Evolutionary conservation across 2,113 vertebrate genomes (phyloP).

Genomic region (Rhynchopsitta pachyrhyncha): DNA sequence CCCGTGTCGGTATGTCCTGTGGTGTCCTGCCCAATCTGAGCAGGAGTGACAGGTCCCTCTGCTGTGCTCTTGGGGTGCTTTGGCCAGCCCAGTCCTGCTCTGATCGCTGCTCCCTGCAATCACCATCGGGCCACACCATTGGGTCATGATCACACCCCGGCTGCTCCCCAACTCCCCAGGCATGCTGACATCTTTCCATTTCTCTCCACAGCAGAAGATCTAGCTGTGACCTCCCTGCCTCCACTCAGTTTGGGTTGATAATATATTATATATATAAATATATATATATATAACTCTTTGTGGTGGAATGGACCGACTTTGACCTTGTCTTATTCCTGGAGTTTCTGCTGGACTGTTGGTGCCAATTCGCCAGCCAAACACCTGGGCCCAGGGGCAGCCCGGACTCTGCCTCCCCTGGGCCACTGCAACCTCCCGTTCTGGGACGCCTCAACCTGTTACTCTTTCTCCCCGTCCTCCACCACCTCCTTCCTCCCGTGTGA

Average conservation of each 20-base stretch:
- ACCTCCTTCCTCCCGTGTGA: conserved; percentile 51
- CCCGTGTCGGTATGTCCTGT: conserved; percentile 70
- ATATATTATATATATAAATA: conserved; percentile 70
- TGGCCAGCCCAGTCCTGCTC: background rate
- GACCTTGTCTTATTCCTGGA: conserved; percentile 56
- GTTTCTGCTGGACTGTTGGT: conserved; percentile 77
- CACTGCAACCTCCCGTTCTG: background rate
- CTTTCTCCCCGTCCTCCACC: background rate
- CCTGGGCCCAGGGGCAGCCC: background rate
- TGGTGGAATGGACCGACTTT: conserved; percentile 77
- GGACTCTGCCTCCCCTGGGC: background rate
- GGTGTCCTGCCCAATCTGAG: background rate
- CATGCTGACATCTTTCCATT: background rate
- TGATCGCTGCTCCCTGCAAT: background rate
- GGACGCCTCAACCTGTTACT: background rate
- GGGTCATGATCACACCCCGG: background rate
- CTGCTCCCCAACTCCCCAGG: background rate
- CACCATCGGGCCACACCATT: background rate
- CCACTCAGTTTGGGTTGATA: conserved; percentile 67
- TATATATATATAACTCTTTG: conserved; percentile 63
- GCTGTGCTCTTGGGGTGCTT: conserved; percentile 8
- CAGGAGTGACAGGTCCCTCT: conserved; percentile 21
- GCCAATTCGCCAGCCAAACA: conserved; percentile 75
- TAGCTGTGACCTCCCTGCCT: conserved; percentile 58
- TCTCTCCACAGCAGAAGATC: conserved; percentile 80